Percentiles rank a stretch among this genome's conserved stretches.
Conservation (phyloP, 92 coral and sea anemone species). For the Siderastrea radians region DNA sequence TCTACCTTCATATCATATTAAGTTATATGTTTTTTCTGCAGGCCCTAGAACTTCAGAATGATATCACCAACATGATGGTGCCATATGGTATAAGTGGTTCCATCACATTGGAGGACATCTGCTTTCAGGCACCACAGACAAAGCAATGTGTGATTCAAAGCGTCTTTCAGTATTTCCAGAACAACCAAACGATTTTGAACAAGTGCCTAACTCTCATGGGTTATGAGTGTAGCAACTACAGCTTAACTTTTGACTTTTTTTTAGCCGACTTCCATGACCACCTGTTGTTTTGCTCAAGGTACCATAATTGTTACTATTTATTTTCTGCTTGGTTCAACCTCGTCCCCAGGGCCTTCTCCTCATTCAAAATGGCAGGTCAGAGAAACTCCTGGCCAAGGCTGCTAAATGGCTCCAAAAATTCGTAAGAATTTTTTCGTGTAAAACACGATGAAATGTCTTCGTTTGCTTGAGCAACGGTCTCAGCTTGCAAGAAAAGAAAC, state of each 20-base stretch:
- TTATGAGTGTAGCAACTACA: neutral
- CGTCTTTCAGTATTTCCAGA: constrained; percentile 78
- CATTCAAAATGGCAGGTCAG: too few species aligned
- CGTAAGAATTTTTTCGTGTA: too few species aligned
- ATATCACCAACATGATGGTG: constrained; percentile 48
- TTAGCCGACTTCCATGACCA: constrained; percentile 78
- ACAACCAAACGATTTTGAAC: constrained; percentile 66
- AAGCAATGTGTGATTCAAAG: constrained; percentile 61
- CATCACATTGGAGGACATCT: constrained; percentile 66
- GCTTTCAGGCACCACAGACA: constrained; percentile 55
- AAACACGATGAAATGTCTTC: too few species aligned
- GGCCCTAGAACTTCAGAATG: constrained; percentile 63
- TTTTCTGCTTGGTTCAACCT: neutral
- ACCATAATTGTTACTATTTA: neutral
- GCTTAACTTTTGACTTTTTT: constrained; percentile 11
- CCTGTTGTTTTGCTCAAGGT: constrained; percentile 65
- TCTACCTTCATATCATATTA: too few species aligned
- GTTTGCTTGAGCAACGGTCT: too few species aligned
- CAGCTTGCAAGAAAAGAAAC: too few species aligned
- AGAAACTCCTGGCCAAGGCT: too few species aligned
- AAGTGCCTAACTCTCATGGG: constrained; percentile 52
- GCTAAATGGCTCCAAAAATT: too few species aligned
- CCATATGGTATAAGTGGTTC: constrained; percentile 5
- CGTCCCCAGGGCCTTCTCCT: neutral
- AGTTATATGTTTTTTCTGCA: neutral